These are phyloP conservation scores for Rhinolophus sinicus DNA, from an alignment of 2,113 vertebrate genomes.

Conservation along the genomic window DNA sequence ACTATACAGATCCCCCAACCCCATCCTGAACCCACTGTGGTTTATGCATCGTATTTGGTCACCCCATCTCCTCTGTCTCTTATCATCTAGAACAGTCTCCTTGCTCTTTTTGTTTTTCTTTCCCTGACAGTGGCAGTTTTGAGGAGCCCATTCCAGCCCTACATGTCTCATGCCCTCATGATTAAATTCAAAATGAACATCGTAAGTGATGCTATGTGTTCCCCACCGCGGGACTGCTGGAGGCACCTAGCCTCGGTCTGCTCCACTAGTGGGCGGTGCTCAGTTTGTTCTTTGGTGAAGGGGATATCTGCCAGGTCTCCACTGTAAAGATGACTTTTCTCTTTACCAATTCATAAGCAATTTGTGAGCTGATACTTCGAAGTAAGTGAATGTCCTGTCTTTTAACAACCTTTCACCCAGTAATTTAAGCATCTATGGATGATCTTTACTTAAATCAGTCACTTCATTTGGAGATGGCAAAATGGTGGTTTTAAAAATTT, in stretches of 20 bases:
- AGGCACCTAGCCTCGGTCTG: too few relatives aligned
- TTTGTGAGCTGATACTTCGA: neutral
- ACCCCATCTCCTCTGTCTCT: neutral
- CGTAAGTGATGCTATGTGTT: too few relatives aligned
- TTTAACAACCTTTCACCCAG: neutral
- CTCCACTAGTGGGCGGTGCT: too few relatives aligned
- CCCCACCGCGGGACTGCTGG: too few relatives aligned
- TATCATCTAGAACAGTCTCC: neutral
- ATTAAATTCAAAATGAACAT: neutral
- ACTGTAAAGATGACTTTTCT: neutral
- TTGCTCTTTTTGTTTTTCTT: neutral
- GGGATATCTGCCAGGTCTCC: neutral
- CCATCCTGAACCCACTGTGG: neutral
- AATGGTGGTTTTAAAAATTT: neutral
- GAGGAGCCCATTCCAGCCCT: neutral
- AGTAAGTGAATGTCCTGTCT: neutral
- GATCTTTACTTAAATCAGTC: neutral
- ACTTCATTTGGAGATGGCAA: neutral
- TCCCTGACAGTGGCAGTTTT: neutral
- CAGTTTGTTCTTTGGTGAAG: neutral
- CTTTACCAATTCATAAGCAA: neutral
- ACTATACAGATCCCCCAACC: accelerated
- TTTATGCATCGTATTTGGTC: too few relatives aligned
- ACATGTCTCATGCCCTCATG: neutral
- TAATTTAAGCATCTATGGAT: neutral